phyloP scores from a whole-genome alignment of 2,113 vertebrate species.

The Oreotragus oreotragus region DNA sequence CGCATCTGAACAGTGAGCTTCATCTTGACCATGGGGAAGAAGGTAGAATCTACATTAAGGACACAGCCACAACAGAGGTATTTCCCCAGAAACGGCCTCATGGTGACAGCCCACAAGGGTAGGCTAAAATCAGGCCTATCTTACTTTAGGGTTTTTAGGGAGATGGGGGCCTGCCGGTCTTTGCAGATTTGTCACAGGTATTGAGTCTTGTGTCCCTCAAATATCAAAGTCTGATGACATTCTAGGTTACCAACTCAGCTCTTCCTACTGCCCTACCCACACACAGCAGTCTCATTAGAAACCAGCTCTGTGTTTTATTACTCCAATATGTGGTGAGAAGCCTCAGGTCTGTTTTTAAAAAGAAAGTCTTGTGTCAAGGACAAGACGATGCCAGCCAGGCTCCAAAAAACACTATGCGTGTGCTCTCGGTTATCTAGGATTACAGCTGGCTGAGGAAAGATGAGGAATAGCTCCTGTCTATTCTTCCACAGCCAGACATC shows the following conservation, averaged over 20 bases:
- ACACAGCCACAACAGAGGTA: background rate
- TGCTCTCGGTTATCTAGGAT: background rate
- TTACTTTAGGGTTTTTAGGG: background rate
- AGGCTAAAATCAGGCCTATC: background rate
- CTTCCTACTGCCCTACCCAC: background rate
- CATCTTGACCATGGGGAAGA: background rate
- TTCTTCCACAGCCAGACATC: too few species aligned
- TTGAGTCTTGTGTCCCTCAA: background rate
- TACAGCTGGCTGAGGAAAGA: accelerated
- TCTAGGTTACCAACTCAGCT: background rate
- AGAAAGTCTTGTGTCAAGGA: background rate
- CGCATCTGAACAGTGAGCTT: background rate
- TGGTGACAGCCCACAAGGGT: background rate
- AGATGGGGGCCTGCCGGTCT: background rate
- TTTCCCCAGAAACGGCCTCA: background rate
- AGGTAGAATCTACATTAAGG: background rate
- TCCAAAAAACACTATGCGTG: accelerated
- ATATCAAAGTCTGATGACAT: background rate
- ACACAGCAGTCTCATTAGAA: background rate
- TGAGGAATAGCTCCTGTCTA: background rate
- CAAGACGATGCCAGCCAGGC: background rate
- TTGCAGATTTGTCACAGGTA: background rate
- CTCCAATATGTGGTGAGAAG: background rate
- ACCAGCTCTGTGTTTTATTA: background rate
- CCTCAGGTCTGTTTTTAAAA: background rate